Evolutionary conservation across 1,140 invertebrate genomes (phyloP).

Genomic region (Zeugodacus cucurbitae): DNA sequence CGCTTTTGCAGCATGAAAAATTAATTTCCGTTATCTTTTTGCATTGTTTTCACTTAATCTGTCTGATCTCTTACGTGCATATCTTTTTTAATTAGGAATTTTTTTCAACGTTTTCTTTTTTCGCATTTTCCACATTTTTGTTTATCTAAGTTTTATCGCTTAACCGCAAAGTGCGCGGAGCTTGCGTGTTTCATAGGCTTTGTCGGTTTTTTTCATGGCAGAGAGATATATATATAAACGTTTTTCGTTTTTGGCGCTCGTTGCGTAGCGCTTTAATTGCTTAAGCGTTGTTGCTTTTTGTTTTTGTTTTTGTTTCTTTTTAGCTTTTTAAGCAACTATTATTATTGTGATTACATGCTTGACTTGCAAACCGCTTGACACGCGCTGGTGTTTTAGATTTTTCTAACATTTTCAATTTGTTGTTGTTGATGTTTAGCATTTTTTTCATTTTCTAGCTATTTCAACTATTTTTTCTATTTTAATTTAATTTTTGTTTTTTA

Average conservation of each 20-base stretch:
- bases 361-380: background rate
- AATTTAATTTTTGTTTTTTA: background rate
- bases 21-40: no score
- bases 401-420: background rate
- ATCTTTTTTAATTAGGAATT: background rate
- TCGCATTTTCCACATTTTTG: background rate
- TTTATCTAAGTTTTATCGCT: background rate
- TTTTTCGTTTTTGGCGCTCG: background rate
- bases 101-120: background rate
- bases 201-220: background rate
- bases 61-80: no score
- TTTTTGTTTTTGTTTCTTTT: background rate
- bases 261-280: background rate
- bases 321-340: background rate
- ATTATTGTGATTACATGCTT: slow-evolving; percentile 16
- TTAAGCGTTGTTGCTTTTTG: background rate
- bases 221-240: background rate
- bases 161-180: background rate
- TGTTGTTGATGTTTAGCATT: background rate
- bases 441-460: background rate
- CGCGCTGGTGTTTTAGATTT: background rate
- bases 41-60: no score
- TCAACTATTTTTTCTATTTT: background rate
- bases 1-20: no score
- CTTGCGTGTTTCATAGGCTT: background rate